Conservation (phyloP, 2,113 vertebrate species). For the Acrocephalus kingi region DNA sequence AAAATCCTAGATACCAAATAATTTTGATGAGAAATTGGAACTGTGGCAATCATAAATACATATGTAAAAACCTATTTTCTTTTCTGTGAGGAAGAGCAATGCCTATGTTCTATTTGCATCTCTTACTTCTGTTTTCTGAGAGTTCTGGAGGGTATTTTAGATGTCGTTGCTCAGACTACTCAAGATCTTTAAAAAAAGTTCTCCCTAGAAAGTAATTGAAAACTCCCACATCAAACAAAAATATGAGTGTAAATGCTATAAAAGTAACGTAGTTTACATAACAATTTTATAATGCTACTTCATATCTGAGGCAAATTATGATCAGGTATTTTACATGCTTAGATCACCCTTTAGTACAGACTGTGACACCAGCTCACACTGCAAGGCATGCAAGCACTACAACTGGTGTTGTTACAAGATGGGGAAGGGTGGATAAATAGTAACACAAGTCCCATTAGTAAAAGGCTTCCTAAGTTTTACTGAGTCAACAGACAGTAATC, state of each 20-base stretch:
- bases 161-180: not conserved
- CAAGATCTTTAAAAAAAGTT: not conserved
- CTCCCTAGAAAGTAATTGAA: conserved; percentile 28
- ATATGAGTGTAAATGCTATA: not conserved
- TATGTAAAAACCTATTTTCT: not conserved
- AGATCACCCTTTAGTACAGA: not conserved
- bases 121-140: not conserved
- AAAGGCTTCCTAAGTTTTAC: not conserved
- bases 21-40: not conserved
- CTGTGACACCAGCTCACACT: not conserved
- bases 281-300: not conserved
- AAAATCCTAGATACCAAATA: not conserved
- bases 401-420: not conserved
- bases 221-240: conserved; percentile 17
- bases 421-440: not conserved
- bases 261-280: not conserved
- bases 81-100: not conserved
- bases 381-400: not conserved
- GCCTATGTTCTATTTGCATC: not conserved
- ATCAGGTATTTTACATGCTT: not conserved
- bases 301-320: not conserved
- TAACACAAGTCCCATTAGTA: not conserved
- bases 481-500: not conserved
- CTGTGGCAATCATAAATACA: not conserved
- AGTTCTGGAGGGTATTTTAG: not conserved